Conservation (phyloP, 2,888 invertebrate genomes). For the Caenorhabditis virilis region DNA sequence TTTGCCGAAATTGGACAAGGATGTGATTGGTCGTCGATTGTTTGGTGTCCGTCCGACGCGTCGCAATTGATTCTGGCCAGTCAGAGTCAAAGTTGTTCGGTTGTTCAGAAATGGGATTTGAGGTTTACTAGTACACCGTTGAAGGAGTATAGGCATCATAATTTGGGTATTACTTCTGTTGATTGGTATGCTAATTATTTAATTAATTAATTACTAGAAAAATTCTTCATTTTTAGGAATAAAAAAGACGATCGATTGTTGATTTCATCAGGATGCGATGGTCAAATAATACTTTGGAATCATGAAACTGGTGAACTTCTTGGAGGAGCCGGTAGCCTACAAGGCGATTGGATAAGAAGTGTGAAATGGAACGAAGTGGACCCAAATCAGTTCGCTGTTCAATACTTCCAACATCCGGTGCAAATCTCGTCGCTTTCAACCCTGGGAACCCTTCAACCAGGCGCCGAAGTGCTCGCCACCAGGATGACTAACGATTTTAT, state of each 20-base stretch:
- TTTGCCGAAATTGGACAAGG: constrained; percentile 30
- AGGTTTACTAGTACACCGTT: constrained; percentile 35
- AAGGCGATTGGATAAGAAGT: constrained; percentile 36
- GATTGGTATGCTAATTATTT: constrained; percentile 25
- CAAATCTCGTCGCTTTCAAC: constrained; percentile 32
- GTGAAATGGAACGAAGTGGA: constrained; percentile 34
- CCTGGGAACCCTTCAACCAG: constrained; percentile 21
- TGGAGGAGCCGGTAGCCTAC: constrained; percentile 34
- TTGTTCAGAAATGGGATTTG: constrained; percentile 40
- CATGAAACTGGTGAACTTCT: constrained; percentile 32
- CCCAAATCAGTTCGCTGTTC: constrained; percentile 37
- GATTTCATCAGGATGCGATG: constrained; percentile 39
- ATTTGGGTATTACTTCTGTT: constrained; percentile 35
- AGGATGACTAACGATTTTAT: constrained; percentile 17
- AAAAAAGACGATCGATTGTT: constrained; percentile 31
- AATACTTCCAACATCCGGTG: constrained; percentile 38
- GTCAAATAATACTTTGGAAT: constrained; percentile 35
- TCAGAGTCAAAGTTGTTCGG: constrained; percentile 30
- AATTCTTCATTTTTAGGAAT: constrained; percentile 21
- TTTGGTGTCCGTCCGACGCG: constrained; percentile 34
- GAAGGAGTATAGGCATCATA: constrained; percentile 33
- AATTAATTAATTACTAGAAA: constrained; percentile 1
- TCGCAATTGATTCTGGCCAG: constrained; percentile 21
- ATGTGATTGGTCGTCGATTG: constrained; percentile 37
- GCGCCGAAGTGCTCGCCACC: constrained; percentile 23